These are phyloP conservation scores for Nanorana parkeri DNA, from an alignment of 2,113 vertebrate species.

Conservation along the genomic window DNA sequence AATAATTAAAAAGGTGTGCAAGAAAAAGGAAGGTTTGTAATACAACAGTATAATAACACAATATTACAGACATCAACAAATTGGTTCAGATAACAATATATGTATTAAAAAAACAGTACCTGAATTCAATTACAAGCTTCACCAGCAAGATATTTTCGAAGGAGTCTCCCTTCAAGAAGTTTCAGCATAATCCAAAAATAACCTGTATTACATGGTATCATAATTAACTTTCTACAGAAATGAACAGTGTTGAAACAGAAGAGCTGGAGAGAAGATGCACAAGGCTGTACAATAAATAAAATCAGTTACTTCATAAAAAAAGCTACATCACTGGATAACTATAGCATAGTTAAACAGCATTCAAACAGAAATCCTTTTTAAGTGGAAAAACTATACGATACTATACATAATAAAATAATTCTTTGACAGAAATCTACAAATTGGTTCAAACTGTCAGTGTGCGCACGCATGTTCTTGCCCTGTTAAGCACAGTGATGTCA, in stretches of 20 bases:
- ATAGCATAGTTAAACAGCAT: no score
- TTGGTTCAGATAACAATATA: slow-evolving; percentile 79
- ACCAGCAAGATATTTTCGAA: slow-evolving; percentile 89
- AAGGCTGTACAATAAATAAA: neutral
- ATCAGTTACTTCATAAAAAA: neutral
- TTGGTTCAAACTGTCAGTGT: no score
- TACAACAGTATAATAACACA: neutral
- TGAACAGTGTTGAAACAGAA: slow-evolving; percentile 67
- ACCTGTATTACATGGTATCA: slow-evolving; percentile 90
- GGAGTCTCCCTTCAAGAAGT: slow-evolving; percentile 86
- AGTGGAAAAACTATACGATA: no score
- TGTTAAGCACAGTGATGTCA: no score
- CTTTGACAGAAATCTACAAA: no score
- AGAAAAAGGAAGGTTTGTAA: neutral
- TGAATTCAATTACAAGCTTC: slow-evolving; percentile 87
- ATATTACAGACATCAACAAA: slow-evolving; percentile 25
- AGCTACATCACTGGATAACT: no score
- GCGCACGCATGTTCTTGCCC: no score
- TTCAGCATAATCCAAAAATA: slow-evolving; percentile 89
- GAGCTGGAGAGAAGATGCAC: neutral
- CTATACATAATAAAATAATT: no score
- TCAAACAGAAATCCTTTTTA: no score
- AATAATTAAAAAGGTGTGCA: no score
- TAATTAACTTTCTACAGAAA: slow-evolving; percentile 77
- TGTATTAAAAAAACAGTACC: slow-evolving; percentile 89